phyloP scores from a whole-genome alignment of 1,140 invertebrate genomes.

The Micrasema minimum region DNA sequence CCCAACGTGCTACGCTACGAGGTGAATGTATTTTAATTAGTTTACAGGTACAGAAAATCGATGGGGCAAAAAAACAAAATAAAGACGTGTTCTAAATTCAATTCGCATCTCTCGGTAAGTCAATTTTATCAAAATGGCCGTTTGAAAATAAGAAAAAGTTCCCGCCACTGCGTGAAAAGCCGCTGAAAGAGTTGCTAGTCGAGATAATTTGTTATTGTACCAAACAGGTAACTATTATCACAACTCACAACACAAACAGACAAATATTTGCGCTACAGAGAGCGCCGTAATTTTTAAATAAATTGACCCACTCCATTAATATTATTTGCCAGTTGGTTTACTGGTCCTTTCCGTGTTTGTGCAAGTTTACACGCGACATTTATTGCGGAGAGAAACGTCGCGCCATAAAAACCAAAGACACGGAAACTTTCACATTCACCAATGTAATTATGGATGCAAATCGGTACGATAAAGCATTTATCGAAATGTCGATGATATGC shows the following conservation, averaged over 20 bases:
- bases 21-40: too few relatives aligned
- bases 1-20: too few relatives aligned
- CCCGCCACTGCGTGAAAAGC: constrained; percentile 24
- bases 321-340: constrained; percentile 43
- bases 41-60: too few relatives aligned
- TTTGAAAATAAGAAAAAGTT: neutral
- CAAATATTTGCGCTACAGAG: constrained; percentile 51
- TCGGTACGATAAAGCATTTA: too few relatives aligned
- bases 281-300: constrained; percentile 53
- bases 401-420: too few relatives aligned
- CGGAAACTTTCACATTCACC: too few relatives aligned
- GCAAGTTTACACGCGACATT: constrained; percentile 2
- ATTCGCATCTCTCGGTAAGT: too few relatives aligned
- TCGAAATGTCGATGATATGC: too few relatives aligned
- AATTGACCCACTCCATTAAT: constrained; percentile 52
- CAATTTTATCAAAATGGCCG: too few relatives aligned
- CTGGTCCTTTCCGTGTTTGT: constrained; percentile 4
- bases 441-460: too few relatives aligned
- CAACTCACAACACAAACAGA: constrained; percentile 47
- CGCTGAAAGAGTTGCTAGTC: neutral
- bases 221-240: constrained; percentile 50
- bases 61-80: too few relatives aligned
- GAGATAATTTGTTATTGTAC: constrained; percentile 34
- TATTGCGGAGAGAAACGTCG: neutral
- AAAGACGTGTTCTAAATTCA: too few relatives aligned